Conservation (phyloP, 2,888 invertebrate species). For the Heliconius charithonia region DNA sequence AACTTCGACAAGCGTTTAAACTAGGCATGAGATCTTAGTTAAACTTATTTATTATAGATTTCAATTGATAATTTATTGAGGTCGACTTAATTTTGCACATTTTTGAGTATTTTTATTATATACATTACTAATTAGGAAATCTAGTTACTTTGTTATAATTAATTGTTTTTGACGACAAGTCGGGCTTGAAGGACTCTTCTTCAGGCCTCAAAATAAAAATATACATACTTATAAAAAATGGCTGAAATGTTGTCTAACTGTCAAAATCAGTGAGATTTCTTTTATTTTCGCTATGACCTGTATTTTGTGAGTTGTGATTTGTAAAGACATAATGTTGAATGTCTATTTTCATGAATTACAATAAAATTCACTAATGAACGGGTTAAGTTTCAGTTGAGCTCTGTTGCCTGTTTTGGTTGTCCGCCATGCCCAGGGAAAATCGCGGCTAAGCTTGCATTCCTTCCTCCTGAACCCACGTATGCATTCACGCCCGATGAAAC, state of each 20-base stretch:
- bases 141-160: slow-evolving; percentile 10
- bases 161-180: slow-evolving; percentile 27
- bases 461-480: slow-evolving; percentile 99
- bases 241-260: slow-evolving; percentile 81
- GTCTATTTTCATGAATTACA: slow-evolving; percentile 62
- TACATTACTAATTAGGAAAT: background rate
- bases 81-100: background rate
- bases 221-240: slow-evolving; percentile 57
- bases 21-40: background rate
- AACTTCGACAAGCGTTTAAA: background rate
- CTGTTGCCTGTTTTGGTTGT: slow-evolving; percentile 99
- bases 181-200: slow-evolving; percentile 45
- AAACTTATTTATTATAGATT: background rate
- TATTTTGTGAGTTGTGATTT: slow-evolving; percentile 78
- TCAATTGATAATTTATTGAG: background rate
- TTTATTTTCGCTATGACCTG: slow-evolving; percentile 80
- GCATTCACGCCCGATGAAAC: slow-evolving; percentile 95
- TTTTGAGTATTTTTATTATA: background rate
- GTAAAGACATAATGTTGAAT: slow-evolving; percentile 73
- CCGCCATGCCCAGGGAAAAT: slow-evolving; percentile 99
- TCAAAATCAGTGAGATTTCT: slow-evolving; percentile 80
- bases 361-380: slow-evolving; percentile 79
- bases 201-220: slow-evolving; percentile 45
- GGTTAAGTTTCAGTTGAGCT: slow-evolving; percentile 95
- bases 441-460: slow-evolving; percentile 99